A percentile compares a stretch with the other conserved stretches of the same genome.
These are phyloP conservation scores for Anomalospiza imberbis DNA, from an alignment of 2,797 vertebrate genomes.

Conservation along the genomic window DNA sequence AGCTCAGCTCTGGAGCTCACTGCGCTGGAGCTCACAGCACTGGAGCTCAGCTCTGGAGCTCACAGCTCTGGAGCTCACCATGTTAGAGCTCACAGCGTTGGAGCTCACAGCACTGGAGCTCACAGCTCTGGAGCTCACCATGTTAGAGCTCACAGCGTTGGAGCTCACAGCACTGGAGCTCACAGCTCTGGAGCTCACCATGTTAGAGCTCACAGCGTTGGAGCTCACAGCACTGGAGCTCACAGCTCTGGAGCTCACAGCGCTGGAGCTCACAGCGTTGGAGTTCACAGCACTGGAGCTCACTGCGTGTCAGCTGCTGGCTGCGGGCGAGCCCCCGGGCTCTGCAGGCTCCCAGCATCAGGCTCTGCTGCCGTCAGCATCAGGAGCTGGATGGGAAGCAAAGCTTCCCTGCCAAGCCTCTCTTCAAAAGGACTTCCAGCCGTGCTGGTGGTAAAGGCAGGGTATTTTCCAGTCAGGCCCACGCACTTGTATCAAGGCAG, in stretches of 20 bases:
- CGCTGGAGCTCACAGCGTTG: neutral
- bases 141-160: rapidly evolving
- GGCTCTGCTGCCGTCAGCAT: neutral
- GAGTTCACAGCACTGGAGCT: neutral
- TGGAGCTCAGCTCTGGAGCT: neutral
- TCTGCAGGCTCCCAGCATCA: neutral
- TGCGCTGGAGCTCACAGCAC: neutral
- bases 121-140: rapidly evolving
- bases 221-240: neutral
- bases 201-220: neutral
- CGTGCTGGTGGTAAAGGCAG: neutral
- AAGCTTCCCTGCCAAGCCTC: neutral
- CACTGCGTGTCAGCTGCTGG: rapidly evolving
- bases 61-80: rapidly evolving
- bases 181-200: rapidly evolving
- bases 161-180: neutral
- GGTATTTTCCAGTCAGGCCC: slow-evolving; percentile 16
- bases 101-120: neutral
- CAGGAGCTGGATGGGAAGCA: neutral
- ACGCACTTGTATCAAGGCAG: neutral
- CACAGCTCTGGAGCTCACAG: rapidly evolving
- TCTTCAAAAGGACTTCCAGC: neutral
- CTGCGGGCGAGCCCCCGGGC: neutral
- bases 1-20: neutral
- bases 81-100: rapidly evolving